Evolutionary conservation across 1,140 invertebrate genomes (phyloP).

Genomic region (Atta colombica): DNA sequence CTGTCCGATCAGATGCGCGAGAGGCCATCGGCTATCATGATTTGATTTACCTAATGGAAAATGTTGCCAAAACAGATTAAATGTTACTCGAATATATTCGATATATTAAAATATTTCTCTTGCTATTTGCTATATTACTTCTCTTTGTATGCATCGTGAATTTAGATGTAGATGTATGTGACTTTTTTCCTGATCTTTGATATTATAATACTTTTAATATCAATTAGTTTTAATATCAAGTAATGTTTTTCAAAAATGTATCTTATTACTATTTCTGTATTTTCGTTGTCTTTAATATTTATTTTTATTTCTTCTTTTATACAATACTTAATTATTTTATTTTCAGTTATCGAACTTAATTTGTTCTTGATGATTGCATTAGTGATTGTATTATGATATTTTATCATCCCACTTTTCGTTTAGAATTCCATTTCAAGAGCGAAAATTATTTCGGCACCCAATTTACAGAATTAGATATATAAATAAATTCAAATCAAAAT

Average conservation of each 20-base stretch:
- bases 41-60: slow-evolving; percentile 56
- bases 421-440: too few species aligned
- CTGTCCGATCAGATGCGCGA: slow-evolving; percentile 33
- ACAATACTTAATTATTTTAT: neutral
- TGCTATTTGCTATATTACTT: slow-evolving; percentile 2
- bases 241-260: neutral
- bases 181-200: neutral
- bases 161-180: neutral
- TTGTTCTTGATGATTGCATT: neutral
- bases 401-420: too few species aligned
- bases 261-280: slow-evolving; percentile 4
- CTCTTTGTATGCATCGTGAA: neutral
- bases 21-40: slow-evolving; percentile 20
- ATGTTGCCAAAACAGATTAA: slow-evolving; percentile 22
- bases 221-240: too few species aligned
- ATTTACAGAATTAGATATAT: too few species aligned
- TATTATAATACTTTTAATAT: neutral
- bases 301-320: neutral
- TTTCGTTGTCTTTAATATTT: neutral
- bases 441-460: too few species aligned
- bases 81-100: neutral
- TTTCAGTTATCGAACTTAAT: neutral
- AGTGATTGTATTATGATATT: too few species aligned
- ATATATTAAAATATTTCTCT: slow-evolving; percentile 21
- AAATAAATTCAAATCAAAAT: too few species aligned